These are phyloP conservation scores for Dicyrtomina minuta DNA, from an alignment of 2,888 invertebrate genomes.

Conservation along the genomic window DNA sequence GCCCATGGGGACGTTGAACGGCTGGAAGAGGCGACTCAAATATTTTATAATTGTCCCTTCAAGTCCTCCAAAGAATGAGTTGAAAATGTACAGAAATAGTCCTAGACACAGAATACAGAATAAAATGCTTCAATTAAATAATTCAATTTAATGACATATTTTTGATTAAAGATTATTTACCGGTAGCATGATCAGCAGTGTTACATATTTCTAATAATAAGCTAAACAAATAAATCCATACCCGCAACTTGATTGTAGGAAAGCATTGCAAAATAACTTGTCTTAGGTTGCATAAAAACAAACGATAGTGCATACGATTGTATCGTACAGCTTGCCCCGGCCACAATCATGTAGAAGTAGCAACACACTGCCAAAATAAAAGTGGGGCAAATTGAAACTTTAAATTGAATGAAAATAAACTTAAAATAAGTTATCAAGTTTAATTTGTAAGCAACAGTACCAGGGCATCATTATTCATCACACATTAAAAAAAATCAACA, in stretches of 20 bases:
- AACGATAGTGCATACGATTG: slow-evolving; percentile 6
- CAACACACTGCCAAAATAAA: neutral
- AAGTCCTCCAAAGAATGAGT: neutral
- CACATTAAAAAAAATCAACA: no score
- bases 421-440: no score
- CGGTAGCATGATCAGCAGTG: no score
- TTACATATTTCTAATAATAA: neutral
- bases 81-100: neutral
- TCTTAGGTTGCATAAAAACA: slow-evolving; percentile 17
- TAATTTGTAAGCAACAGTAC: no score
- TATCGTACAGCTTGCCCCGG: neutral
- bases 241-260: slow-evolving; percentile 20
- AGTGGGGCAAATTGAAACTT: no score
- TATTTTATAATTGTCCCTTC: neutral
- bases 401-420: no score
- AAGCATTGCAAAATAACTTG: slow-evolving; percentile 25
- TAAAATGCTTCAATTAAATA: neutral
- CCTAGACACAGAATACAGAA: neutral
- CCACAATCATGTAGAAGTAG: slow-evolving; percentile 10
- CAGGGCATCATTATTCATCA: no score
- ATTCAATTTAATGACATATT: neutral
- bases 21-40: slow-evolving; percentile 13
- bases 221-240: neutral
- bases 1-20: slow-evolving; percentile 11
- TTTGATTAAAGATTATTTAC: no score